Percentiles rank a stretch among this genome's conserved stretches.
Conservation (phyloP, 2,888 invertebrate genomes). For the Drosophila sordidapex region DNA sequence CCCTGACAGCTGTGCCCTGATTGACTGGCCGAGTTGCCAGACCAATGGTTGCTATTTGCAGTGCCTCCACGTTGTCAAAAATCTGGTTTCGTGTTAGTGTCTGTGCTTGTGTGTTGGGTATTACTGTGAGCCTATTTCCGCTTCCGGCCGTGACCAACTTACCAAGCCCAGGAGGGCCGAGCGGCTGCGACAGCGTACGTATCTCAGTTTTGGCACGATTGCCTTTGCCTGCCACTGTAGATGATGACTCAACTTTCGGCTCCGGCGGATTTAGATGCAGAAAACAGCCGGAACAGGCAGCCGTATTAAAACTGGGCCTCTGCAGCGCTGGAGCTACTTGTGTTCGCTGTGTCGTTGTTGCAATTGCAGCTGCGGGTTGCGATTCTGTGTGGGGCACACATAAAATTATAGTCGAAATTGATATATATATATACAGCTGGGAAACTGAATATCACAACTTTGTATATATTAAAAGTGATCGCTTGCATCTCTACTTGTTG, state of each 20-base stretch:
- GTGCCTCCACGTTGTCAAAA: constrained; percentile 5
- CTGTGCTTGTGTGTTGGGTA: constrained; percentile 17
- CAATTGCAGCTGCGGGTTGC: constrained; percentile 27
- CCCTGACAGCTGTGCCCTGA: neutral
- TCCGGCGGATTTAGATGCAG: constrained; percentile 45
- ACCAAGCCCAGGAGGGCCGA: constrained; percentile 20
- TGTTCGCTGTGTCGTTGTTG: constrained; percentile 35
- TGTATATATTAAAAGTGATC: neutral
- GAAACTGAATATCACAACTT: no score
- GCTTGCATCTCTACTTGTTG: neutral
- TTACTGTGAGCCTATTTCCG: constrained; percentile 2
- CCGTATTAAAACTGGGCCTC: constrained; percentile 58
- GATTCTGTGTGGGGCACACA: constrained; percentile 10
- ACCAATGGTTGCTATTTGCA: neutral
- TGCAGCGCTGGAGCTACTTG: constrained; percentile 47
- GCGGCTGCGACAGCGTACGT: constrained; percentile 59
- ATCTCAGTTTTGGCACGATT: constrained; percentile 60
- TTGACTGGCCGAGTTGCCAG: constrained; percentile 1
- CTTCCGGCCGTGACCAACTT: constrained; percentile 20
- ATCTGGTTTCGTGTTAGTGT: constrained; percentile 4
- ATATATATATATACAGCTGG: neutral
- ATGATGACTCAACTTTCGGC: neutral
- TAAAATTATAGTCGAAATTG: neutral
- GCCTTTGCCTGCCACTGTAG: neutral
- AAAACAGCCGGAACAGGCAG: constrained; percentile 80